Conservation (phyloP, 2,888 invertebrate genomes). For the Empis stercorea region DNA sequence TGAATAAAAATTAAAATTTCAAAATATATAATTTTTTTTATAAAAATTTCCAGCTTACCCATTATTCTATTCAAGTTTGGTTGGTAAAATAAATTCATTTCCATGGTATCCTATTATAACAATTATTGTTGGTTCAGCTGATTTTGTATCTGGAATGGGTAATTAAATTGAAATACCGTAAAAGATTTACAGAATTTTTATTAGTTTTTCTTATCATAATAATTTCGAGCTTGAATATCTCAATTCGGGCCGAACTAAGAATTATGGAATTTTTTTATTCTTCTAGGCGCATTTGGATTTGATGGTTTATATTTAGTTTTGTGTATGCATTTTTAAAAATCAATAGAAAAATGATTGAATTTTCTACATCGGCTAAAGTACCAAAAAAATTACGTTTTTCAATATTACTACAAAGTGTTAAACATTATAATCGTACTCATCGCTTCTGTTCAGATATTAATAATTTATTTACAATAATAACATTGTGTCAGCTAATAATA, state of each 20-base stretch:
- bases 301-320: constrained; percentile 26
- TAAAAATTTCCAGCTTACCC: constrained; percentile 21
- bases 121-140: constrained; percentile 14
- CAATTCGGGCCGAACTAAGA: no score
- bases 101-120: constrained; percentile 21
- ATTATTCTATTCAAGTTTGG: constrained; percentile 17
- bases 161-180: constrained; percentile 7
- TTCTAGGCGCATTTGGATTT: constrained; percentile 22
- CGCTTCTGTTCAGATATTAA: constrained; percentile 22
- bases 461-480: constrained; percentile 21
- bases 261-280: no score
- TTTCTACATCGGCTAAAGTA: constrained; percentile 20
- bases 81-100: no score
- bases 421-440: constrained; percentile 21
- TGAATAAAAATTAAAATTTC: background rate
- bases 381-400: constrained; percentile 20
- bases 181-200: no score
- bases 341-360: constrained; percentile 18
- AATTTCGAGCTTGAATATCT: no score
- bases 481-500: constrained; percentile 23
- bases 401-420: constrained; percentile 24
- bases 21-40: no score
- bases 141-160: constrained; percentile 21
- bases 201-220: background rate
- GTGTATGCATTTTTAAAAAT: constrained; percentile 21